Conservation (phyloP, 2,888 invertebrate species). For the Ochropacha duplaris region DNA sequence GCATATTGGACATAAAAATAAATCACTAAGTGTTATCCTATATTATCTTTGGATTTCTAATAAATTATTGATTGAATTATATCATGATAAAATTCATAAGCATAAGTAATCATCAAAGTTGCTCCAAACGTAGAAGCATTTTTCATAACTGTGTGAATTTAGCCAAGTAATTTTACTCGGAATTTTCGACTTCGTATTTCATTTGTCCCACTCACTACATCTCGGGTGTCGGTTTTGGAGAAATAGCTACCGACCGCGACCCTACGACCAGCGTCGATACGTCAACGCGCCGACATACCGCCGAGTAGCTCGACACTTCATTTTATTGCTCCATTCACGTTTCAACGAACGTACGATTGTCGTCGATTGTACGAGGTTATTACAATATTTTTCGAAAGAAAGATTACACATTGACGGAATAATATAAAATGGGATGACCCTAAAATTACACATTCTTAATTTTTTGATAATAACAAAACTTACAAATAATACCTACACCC, state of each 20-base stretch:
- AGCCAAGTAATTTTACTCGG: neutral
- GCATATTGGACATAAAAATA: too few species aligned
- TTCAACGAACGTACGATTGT: constrained; percentile 44
- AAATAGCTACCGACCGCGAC: constrained; percentile 42
- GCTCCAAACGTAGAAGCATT: neutral
- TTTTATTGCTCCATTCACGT: constrained; percentile 57
- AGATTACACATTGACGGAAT: too few species aligned
- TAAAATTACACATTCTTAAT: neutral
- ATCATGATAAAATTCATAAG: too few species aligned
- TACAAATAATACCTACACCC: too few species aligned
- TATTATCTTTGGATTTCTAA: too few species aligned
- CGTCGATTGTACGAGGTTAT: constrained; percentile 33
- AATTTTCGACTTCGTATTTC: constrained; percentile 22
- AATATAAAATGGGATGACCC: neutral
- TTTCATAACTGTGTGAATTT: neutral
- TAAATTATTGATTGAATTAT: too few species aligned
- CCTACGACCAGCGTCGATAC: constrained; percentile 41
- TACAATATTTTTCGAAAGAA: too few species aligned
- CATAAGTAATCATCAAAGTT: neutral
- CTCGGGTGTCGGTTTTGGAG: constrained; percentile 33
- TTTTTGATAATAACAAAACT: too few species aligned
- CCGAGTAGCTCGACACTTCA: constrained; percentile 49
- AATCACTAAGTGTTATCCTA: too few species aligned
- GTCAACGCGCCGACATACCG: constrained; percentile 21
- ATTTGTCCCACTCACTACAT: constrained; percentile 20